Evolutionary conservation across 2,888 invertebrate genomes (phyloP).

Genomic region (Tetropium fuscum): DNA sequence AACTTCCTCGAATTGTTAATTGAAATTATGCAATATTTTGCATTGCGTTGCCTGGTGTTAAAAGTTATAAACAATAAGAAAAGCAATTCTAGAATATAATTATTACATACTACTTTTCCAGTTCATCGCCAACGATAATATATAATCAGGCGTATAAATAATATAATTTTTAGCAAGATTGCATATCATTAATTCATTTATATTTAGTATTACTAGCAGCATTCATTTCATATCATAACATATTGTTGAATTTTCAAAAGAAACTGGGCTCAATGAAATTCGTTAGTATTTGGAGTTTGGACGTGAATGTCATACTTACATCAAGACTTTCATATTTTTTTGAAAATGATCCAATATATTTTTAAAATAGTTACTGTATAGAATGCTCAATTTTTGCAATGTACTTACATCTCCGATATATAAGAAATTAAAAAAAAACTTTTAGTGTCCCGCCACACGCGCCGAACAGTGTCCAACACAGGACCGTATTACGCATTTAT

Average conservation of each 20-base stretch:
- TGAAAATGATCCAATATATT: slow-evolving; percentile 6
- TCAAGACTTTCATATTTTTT: too few relatives aligned
- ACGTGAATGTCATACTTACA: not conserved
- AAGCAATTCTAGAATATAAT: not conserved
- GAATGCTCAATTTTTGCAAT: slow-evolving; percentile 12
- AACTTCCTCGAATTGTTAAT: too few relatives aligned
- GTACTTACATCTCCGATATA: too few relatives aligned
- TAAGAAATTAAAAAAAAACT: too few relatives aligned
- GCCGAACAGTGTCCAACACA: too few relatives aligned
- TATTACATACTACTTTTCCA: not conserved
- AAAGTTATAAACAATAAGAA: too few relatives aligned
- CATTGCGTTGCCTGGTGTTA: too few relatives aligned
- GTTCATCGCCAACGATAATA: not conserved
- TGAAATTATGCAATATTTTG: too few relatives aligned
- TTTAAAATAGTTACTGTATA: slow-evolving; percentile 1
- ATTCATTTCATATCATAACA: slow-evolving; percentile 12
- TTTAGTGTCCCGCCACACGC: too few relatives aligned
- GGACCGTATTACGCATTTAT: too few relatives aligned
- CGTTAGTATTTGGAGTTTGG: not conserved
- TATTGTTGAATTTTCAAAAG: slow-evolving; percentile 16
- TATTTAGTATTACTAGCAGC: not conserved
- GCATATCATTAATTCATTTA: slow-evolving; percentile 17
- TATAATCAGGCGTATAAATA: not conserved
- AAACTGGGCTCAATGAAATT: not conserved
- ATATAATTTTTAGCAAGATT: not conserved